Conservation (phyloP, 2,888 invertebrate genomes). For the Pherbina coryleti region DNA sequence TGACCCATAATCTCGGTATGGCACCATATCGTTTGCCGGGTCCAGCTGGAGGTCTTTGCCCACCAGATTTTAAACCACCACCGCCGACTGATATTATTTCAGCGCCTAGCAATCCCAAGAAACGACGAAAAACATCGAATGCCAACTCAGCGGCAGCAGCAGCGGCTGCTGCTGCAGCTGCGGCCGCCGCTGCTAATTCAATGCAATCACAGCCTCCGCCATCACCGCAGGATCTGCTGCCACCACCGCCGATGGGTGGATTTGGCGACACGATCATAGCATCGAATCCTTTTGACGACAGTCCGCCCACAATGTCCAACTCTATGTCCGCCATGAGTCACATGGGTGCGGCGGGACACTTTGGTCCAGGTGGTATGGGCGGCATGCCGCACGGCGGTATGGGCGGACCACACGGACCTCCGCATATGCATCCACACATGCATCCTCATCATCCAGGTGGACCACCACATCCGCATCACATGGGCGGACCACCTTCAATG, state of each 20-base stretch:
- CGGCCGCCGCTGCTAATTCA: conserved; percentile 68
- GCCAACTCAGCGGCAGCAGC: conserved; percentile 73
- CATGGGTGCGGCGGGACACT: conserved; percentile 70
- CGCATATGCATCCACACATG: conserved; percentile 54
- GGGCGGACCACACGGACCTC: conserved; percentile 71
- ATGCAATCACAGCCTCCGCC: conserved; percentile 79
- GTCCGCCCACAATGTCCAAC: conserved; percentile 74
- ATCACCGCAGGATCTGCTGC: conserved; percentile 79
- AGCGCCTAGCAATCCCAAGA: conserved; percentile 87
- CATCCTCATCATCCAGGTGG: conserved; percentile 74
- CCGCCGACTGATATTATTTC: conserved; percentile 79
- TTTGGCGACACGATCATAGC: conserved; percentile 95
- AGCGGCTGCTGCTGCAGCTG: conserved; percentile 64
- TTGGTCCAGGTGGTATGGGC: conserved; percentile 53
- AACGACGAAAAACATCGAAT: conserved; percentile 85
- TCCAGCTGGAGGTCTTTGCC: conserved; percentile 76
- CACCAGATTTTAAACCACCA: conserved; percentile 79
- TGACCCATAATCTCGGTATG: conserved; percentile 88
- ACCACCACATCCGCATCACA: conserved; percentile 79
- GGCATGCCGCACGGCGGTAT: conserved; percentile 56
- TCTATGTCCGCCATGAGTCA: conserved; percentile 76
- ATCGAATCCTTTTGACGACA: conserved; percentile 95
- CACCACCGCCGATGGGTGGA: conserved; percentile 87
- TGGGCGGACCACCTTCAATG: conserved; percentile 70
- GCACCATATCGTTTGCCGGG: conserved; percentile 81